Evolutionary conservation across 2,888 invertebrate species (phyloP), one percentile per base, ranked within the genome.

Genomic region (Hyles lineata): DNA sequence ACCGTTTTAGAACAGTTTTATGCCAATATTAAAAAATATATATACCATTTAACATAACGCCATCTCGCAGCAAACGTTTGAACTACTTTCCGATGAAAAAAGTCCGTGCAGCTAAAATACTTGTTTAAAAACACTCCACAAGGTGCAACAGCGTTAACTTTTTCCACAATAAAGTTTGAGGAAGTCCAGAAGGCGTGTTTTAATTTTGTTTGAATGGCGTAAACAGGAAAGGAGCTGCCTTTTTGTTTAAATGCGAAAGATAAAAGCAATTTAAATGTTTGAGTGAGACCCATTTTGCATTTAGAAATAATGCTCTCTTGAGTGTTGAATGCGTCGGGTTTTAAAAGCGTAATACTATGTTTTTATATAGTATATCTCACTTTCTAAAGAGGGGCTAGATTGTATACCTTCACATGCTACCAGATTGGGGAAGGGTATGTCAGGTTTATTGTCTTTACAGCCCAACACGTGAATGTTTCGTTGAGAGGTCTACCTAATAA

Each of bases 171-270:
- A 73, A 6, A 35, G 76, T 70, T 15, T 43, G 50, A 32, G 62
- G 50, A 72, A 72, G 74, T 74, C 76, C 76, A 75, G 76, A 78
- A 76, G 21, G 52, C 50, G 35, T 62, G 63, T 74, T 70, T 70
- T 35, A 70, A 70, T 75, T 73, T 63, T 62, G 61, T 71, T 76
- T 17, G 43, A 67, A 67, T 67, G 67, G 43, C 63, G 63, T 43
- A 23, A 67, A 67, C 67, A 67, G 50, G 23, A 35, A 71, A 72
- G 58, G 67, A 11, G 35, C 63, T 15, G 63, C 21, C 21, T 63
- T 63, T 43, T 63, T 63, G 63, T 63, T 63, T 23, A 63, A 63
- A 63, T 21, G 63, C 35, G 67, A 67, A 67, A 67, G 67, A 67
- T 67, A 67, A 67, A 67, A 67, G 67, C 67, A 50, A 67, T 67